Evolutionary conservation across 2,888 invertebrate genomes (phyloP), one percentile per base, ranked within the genome.

Genomic region (Osmoderma eremita): DNA sequence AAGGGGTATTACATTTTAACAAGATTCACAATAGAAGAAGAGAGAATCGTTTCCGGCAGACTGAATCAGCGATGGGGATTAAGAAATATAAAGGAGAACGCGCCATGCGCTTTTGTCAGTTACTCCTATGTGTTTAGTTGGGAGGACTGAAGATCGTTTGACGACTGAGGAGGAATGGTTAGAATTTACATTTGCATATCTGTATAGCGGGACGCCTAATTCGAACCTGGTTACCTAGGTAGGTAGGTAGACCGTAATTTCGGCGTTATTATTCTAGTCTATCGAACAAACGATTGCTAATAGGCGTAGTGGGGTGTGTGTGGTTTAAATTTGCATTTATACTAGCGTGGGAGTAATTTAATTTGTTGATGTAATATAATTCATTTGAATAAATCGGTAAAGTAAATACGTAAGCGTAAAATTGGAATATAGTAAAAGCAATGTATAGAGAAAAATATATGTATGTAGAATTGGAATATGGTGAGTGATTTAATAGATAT

Each of bases 1-100:
- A 77, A 79, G 76, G 78, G 78, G 78, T 79, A 79, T 80, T 80
- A 80, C 76, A 75, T 72, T 75, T 76, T 80, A 79, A 81, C 78
- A 73, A 78, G 80, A 80, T 80, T 80, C 78, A 77, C 74, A 75
- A 75, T 76, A 8, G 74, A 45, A 30, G 42, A 70, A 76, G 76
- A 54, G 70, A 76, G 76, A 77, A 77, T 78, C 77, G 76, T 75
- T 76, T 72, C 71, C 69, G 72, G 74, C 69, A 70, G 75, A 74
- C 75, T 75, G 73, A 75, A 75, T n/a, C n/a, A n/a, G n/a, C 71
- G 30, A 70, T 63, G 67, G 63, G 73, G 73, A 73, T 67, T 67
- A 67, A 42, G 61, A 62, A 62, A 54, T 53, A 41, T 18, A 39
- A 36, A 45, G 17, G 58, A 36, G 39, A 18, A 36, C 5, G 53